Percentiles rank a stretch among this genome's conserved stretches.
phyloP scores from a whole-genome alignment of 2,888 invertebrate genomes.

The Sepiola atlantica region DNA sequence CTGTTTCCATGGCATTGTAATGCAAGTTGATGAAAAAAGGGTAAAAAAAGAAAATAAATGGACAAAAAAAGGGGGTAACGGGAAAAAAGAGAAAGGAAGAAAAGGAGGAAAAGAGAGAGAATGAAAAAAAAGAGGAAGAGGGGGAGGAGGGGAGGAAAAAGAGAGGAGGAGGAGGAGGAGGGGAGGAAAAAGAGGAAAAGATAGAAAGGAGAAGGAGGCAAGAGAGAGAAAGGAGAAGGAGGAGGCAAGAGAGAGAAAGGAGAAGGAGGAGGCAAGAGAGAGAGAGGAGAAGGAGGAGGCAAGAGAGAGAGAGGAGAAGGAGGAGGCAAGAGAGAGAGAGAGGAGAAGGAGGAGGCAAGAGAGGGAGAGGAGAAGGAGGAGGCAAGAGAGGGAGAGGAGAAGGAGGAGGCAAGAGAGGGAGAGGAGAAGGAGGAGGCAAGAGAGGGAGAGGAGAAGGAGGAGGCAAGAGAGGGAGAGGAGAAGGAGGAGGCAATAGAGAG shows the following conservation, averaged over 20 bases:
- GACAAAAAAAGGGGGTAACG: neutral
- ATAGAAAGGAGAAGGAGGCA: neutral
- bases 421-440: neutral
- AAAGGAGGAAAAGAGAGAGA: too few species aligned
- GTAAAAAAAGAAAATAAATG: neutral
- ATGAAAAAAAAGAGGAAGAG: too few species aligned
- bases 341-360: neutral
- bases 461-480: too few species aligned
- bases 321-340: neutral
- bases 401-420: neutral
- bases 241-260: neutral
- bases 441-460: accelerated
- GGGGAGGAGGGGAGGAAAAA: neutral
- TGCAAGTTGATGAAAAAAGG: neutral
- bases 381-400: too few species aligned
- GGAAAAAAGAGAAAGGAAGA: neutral
- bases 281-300: neutral
- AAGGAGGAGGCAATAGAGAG: neutral
- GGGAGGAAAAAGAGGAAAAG: neutral
- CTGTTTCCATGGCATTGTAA: neutral
- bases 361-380: neutral
- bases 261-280: neutral
- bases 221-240: neutral
- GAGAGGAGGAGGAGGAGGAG: neutral
- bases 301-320: neutral